Percentiles rank a stretch among this genome's conserved stretches.
Conservation (phyloP, 2,888 invertebrate species). For the Argyra leucocephala region DNA sequence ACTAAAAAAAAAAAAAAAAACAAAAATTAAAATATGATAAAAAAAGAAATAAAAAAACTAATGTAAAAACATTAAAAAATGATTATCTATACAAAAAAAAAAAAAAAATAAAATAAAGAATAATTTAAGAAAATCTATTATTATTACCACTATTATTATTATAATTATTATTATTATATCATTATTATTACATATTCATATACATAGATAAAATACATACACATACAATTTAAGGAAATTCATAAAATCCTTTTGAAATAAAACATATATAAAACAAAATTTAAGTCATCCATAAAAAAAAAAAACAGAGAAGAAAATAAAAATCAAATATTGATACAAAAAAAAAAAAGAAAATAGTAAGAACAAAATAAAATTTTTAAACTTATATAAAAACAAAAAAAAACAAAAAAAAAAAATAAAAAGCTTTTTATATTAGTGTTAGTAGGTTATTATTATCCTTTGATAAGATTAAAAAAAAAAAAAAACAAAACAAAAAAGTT, state of each 20-base stretch:
- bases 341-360: background rate
- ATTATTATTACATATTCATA: background rate
- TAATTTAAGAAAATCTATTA: too few species aligned
- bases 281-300: background rate
- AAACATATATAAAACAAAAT: too few species aligned
- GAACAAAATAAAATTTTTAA: too few species aligned
- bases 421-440: constrained; percentile 6
- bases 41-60: background rate
- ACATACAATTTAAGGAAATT: background rate
- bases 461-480: background rate
- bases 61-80: too few species aligned
- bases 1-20: background rate
- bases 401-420: background rate
- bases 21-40: too few species aligned
- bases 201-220: background rate
- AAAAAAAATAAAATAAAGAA: background rate
- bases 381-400: background rate
- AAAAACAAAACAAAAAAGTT: background rate
- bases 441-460: constrained; percentile 6
- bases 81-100: background rate
- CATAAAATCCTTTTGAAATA: too few species aligned
- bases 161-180: background rate
- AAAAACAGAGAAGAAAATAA: background rate
- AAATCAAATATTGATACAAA: background rate
- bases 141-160: background rate